phyloP scores from a whole-genome alignment of 2,888 invertebrate species.

The Mythimna ferrago region DNA sequence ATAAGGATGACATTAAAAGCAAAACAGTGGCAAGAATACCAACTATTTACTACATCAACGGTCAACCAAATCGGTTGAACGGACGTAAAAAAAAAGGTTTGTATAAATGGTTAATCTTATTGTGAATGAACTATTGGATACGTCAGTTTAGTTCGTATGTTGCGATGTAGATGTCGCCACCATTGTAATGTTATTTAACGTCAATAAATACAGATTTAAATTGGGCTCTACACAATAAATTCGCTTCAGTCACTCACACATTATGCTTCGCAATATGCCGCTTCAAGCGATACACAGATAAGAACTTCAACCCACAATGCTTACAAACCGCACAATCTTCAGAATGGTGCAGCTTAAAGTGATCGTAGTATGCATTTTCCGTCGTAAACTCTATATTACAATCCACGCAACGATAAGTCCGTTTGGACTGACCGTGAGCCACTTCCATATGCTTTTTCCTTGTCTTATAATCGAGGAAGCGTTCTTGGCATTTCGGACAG shows the following conservation, averaged over 20 bases:
- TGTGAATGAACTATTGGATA: not conserved
- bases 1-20: too few relatives aligned
- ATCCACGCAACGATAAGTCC: constrained; percentile 77
- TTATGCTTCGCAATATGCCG: constrained; percentile 82
- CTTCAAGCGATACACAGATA: constrained; percentile 79
- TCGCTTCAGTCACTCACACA: constrained; percentile 52
- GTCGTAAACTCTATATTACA: constrained; percentile 80
- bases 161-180: not conserved
- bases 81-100: too few relatives aligned
- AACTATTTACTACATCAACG: too few relatives aligned
- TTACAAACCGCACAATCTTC: constrained; percentile 82
- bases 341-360: constrained; percentile 83
- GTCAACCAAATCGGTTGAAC: too few relatives aligned
- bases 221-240: constrained; percentile 10
- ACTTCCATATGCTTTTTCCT: constrained; percentile 82
- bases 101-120: too few relatives aligned
- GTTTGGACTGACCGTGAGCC: constrained; percentile 78
- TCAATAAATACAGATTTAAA: not conserved
- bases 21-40: too few relatives aligned
- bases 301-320: constrained; percentile 83
- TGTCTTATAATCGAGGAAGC: constrained; percentile 81
- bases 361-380: constrained; percentile 81
- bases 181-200: not conserved
- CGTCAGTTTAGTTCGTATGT: not conserved
- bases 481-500: constrained; percentile 81